Conservation (phyloP, 2,888 invertebrate species). For the Anoplius nigerrimus region DNA sequence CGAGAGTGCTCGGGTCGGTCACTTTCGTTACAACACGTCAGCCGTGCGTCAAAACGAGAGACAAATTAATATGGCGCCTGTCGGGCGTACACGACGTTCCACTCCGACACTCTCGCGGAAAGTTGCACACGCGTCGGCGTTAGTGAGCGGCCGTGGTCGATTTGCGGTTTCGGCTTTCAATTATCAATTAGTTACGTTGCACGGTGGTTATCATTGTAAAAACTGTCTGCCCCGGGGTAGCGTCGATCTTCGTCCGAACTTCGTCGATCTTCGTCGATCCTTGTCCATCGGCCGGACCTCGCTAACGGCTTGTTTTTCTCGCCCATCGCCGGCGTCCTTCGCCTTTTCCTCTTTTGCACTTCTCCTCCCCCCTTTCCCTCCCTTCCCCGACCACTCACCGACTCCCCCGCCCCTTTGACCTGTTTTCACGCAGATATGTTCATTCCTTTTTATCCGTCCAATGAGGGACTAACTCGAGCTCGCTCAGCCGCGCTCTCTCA, state of each 20-base stretch:
- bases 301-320: not conserved
- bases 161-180: conserved; percentile 41
- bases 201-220: conserved; percentile 47
- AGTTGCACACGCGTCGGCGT: too few relatives aligned
- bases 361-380: conserved; percentile 6
- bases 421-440: conserved; percentile 25
- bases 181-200: conserved; percentile 60
- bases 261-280: conserved; percentile 3
- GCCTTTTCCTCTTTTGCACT: conserved; percentile 8
- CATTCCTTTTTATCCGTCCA: not conserved
- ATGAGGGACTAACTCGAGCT: conserved; percentile 25
- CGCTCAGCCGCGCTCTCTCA: conserved; percentile 36
- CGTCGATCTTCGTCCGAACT: conserved; percentile 5
- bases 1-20: too few relatives aligned
- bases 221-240: conserved; percentile 33
- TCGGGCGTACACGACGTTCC: too few relatives aligned
- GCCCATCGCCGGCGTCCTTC: not conserved
- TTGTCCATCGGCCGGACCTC: not conserved
- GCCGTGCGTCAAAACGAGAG: conserved; percentile 9
- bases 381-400: conserved; percentile 19
- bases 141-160: conserved; percentile 9
- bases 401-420: not conserved
- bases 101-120: too few relatives aligned
- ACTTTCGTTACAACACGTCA: conserved; percentile 25
- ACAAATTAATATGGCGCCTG: conserved; percentile 26